Evolutionary conservation across 2,888 invertebrate species (phyloP), one percentile per base, ranked within the genome.

Genomic region (Dicycla oo): DNA sequence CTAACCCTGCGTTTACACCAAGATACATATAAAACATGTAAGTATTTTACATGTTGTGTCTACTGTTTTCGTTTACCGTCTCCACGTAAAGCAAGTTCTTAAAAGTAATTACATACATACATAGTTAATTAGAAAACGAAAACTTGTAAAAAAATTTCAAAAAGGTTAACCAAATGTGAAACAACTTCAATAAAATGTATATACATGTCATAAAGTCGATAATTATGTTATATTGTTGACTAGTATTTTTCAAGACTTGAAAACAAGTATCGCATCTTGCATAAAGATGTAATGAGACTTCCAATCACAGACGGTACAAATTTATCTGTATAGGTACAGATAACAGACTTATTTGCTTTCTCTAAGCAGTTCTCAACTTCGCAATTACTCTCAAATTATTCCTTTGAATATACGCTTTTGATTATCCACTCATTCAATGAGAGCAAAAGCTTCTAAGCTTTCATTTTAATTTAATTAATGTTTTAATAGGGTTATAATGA

Each of bases 391-490:
- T 20, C 34, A 54, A 81, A 76, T 63, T 45, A 79, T 63, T 64
- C 51, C 67, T 80, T 78, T 78, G 69, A 75, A 81, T 26, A 62
- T 38, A 53, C 38, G 49, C 57, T 75, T 78, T 75, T 66, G 62
- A 81, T 62, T 62, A 61, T 69, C 45, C 23, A 18, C 56, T 47
- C 40, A 40, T 69, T 81, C 65, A 69, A 58, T 57, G 23, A 57
- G 20, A 75, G 54, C 43, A 34, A 54, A 73, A 65, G 64, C 69
- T 56, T 69, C 69, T 69, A 23, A 81, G 69, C 57, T 69, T 66
- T 73, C 45, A 56, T 73, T 76, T 60, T 57, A 75, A 75, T 81
- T 78, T 43, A 62, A 62, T 81, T 74, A 63, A 67, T 80, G n/a
- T 47, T 5, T 79, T 64, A 79, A 73, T 49, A 62, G 20, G 30